Evolutionary conservation across 2,113 vertebrate species (phyloP).

Genomic region (cattle (Bos taurus)): ARS-UCD2.0 NC_037349.1:21323001-21323500

Average conservation of each 20-base stretch:
- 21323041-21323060: constrained; percentile 83
- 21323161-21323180: constrained; percentile 94
- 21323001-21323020: constrained; percentile 85
- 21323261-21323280: constrained; percentile 84
- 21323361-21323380: constrained; percentile 69
- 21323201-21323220: constrained; percentile 88
- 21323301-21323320: constrained; percentile 32
- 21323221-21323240: constrained; percentile 58
- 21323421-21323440: too few relatives aligned
- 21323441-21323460: neutral
- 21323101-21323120: constrained; percentile 91
- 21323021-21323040: constrained; percentile 83
- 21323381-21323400: constrained; percentile 74
- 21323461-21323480: neutral
- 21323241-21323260: constrained; percentile 76
- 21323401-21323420: neutral
- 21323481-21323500: neutral
- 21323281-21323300: constrained; percentile 77
- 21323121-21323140: constrained; percentile 73
- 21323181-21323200: constrained; percentile 94
- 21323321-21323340: constrained; percentile 55
- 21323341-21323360: constrained; percentile 69
- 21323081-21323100: constrained; percentile 94
- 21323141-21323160: constrained; percentile 86
- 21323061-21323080: constrained; percentile 86